These are phyloP conservation scores for Acronicta alni DNA, from an alignment of 2,888 invertebrate genomes.

Conservation along the genomic window DNA sequence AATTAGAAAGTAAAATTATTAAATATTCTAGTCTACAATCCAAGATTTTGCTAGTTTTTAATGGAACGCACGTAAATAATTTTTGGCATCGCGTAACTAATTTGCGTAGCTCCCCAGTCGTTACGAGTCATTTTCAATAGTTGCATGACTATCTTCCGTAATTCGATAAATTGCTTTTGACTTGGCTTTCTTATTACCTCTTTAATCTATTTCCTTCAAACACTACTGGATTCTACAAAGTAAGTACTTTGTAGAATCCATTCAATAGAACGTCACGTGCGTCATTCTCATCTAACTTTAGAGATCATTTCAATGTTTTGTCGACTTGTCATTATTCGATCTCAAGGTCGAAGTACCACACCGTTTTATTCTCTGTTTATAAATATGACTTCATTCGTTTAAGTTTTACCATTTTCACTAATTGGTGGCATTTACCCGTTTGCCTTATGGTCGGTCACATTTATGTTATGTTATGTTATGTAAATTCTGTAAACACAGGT, in stretches of 20 bases:
- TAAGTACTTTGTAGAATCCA: conserved; percentile 30
- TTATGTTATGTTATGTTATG: conserved; percentile 21
- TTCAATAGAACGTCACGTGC: conserved; percentile 51
- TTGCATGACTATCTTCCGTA: conserved; percentile 20
- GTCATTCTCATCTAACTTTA: conserved; percentile 63
- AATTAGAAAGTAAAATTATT: too few relatives aligned
- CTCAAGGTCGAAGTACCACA: conserved; percentile 61
- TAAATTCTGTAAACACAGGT: conserved; percentile 43
- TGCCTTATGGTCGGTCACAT: conserved; percentile 9
- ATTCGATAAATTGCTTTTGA: conserved; percentile 30
- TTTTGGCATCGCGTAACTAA: conserved; percentile 41
- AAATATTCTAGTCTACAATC: too few relatives aligned
- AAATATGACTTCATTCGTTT: conserved; percentile 69
- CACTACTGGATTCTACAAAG: too few relatives aligned
- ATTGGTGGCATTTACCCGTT: conserved; percentile 53
- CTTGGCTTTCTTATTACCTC: conserved; percentile 13
- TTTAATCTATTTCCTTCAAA: conserved; percentile 22
- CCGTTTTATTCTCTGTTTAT: conserved; percentile 60
- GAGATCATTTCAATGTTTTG: conserved; percentile 61
- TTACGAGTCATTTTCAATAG: conserved; percentile 31
- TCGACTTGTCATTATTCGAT: conserved; percentile 61
- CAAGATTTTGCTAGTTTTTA: conserved; percentile 11
- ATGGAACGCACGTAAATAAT: conserved; percentile 17
- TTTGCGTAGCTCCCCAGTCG: conserved; percentile 30
- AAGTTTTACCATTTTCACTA: conserved; percentile 62